A percentile compares a stretch with the other conserved stretches of the same genome.
Conservation (phyloP, 2,888 invertebrate species). For the Caenorhabditis uteleia region DNA sequence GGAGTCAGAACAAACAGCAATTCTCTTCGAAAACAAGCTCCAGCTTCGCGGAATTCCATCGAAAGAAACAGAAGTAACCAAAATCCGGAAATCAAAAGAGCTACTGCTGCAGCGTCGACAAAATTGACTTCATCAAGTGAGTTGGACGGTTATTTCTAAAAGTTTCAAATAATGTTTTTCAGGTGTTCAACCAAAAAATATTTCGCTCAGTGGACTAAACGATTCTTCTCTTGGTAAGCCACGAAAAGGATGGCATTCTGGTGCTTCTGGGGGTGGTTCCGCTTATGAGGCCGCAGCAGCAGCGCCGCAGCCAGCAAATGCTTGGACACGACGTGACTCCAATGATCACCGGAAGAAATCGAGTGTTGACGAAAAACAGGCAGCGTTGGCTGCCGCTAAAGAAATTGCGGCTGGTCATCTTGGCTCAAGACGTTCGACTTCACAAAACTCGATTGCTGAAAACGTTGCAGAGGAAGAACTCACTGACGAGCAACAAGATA, state of each 20-base stretch:
- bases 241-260: slow-evolving; percentile 32
- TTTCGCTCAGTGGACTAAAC: slow-evolving; percentile 13
- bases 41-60: slow-evolving; percentile 33
- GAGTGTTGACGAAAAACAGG: slow-evolving; percentile 16
- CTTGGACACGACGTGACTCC: slow-evolving; percentile 18
- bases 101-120: slow-evolving; percentile 25
- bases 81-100: slow-evolving; percentile 27
- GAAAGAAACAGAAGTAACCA: slow-evolving; percentile 23
- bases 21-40: slow-evolving; percentile 15
- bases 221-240: slow-evolving; percentile 5
- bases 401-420: slow-evolving; percentile 5
- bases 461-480: slow-evolving; percentile 19
- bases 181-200: slow-evolving; percentile 28
- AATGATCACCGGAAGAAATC: slow-evolving; percentile 42
- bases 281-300: slow-evolving; percentile 1
- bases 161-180: not conserved
- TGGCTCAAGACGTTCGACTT: slow-evolving; percentile 16
- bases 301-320: slow-evolving; percentile 5
- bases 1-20: slow-evolving; percentile 22
- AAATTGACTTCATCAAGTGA: slow-evolving; percentile 21
- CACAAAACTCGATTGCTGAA: slow-evolving; percentile 29
- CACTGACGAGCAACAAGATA: slow-evolving; percentile 10
- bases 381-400: slow-evolving; percentile 30
- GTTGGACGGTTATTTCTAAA: slow-evolving; percentile 3
- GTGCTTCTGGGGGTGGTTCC: slow-evolving; percentile 40